Evolutionary conservation across 2,797 vertebrate genomes (phyloP).

Genomic region (Muraenolepis orangiensis): DNA sequence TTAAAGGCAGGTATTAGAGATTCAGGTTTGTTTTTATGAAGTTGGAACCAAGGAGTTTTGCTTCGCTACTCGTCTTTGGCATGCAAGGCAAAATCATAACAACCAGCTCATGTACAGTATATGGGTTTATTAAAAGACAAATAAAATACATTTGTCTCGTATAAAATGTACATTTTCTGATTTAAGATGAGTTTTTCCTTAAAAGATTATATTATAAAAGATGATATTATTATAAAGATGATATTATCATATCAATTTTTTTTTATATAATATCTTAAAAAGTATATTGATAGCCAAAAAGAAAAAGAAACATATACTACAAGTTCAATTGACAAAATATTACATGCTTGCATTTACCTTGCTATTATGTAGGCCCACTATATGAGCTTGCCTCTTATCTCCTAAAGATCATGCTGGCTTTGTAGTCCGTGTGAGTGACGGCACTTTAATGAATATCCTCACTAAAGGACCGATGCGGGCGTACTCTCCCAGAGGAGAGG

Average conservation of each 20-base stretch:
- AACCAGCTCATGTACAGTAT: neutral
- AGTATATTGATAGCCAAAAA: too few species aligned
- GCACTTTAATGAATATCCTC: constrained; percentile 72
- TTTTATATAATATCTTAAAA: neutral
- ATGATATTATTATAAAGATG: too few species aligned
- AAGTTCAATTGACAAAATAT: neutral
- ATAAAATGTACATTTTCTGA: neutral
- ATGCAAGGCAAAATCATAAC: neutral
- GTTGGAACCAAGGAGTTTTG: neutral
- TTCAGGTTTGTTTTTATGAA: neutral
- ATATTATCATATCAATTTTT: neutral
- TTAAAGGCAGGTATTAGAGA: neutral
- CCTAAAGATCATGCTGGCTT: constrained; percentile 24
- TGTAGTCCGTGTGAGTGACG: constrained; percentile 65
- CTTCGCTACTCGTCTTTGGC: neutral
- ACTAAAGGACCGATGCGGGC: constrained; percentile 68
- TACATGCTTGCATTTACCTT: neutral
- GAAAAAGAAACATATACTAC: too few species aligned
- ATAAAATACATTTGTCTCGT: neutral
- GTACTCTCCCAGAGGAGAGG: constrained; percentile 51
- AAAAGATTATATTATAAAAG: too few species aligned
- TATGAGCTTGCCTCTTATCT: neutral
- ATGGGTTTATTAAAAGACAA: neutral
- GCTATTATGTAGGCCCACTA: neutral
- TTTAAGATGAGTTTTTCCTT: neutral